A percentile compares a stretch with the other conserved stretches of the same genome.
phyloP scores from a whole-genome alignment of 2,797 vertebrate genomes.

The Acanthornis magna region DNA sequence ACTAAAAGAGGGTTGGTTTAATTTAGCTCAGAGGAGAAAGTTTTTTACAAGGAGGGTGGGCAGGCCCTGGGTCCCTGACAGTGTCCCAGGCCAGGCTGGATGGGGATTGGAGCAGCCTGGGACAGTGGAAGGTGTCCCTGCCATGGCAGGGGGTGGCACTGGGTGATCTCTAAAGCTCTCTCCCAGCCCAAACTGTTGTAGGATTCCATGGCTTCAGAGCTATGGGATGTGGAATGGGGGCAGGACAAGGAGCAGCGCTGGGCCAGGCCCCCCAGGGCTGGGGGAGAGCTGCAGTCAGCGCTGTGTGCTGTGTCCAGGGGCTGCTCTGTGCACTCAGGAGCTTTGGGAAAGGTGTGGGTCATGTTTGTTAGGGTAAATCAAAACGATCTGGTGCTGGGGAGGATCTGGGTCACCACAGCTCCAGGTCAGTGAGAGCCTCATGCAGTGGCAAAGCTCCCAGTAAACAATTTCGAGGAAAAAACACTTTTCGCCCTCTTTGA shows the following conservation, averaged over 20 bases:
- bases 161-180: background rate
- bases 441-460: background rate
- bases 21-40: background rate
- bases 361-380: background rate
- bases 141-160: background rate
- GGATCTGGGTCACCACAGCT: background rate
- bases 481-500: background rate
- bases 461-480: background rate
- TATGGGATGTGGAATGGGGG: background rate
- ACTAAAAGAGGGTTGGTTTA: background rate
- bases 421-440: background rate
- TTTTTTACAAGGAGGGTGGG: fast-evolving
- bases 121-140: fast-evolving
- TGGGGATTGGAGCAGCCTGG: fast-evolving
- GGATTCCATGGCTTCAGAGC: background rate
- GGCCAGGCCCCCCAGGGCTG: background rate
- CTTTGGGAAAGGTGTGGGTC: background rate
- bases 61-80: background rate
- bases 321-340: background rate
- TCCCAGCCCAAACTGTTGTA: fast-evolving
- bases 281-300: too few species aligned
- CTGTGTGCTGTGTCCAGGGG: fast-evolving
- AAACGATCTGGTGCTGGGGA: background rate
- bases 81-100: background rate
- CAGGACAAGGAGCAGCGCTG: background rate